Evolutionary conservation across 2,113 vertebrate genomes (phyloP), one percentile per base, ranked within the genome.

Genomic region (Leucoraja erinaceus): DNA sequence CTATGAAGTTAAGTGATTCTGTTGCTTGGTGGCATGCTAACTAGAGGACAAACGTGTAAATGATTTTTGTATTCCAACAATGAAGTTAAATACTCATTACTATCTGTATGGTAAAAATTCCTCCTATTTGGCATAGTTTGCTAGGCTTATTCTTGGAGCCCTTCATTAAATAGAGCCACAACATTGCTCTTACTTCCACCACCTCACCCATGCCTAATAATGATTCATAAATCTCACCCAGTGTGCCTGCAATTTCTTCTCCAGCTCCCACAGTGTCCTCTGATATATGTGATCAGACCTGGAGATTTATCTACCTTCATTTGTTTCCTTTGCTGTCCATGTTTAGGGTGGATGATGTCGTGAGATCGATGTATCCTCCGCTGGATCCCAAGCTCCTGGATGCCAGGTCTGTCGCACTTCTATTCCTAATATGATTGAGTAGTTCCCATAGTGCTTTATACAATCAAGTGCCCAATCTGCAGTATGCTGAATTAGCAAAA

Each of bases 311-410:
- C 38, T 47, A 47, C 38, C 38, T 47, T 47, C 38, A 47, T 47
- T 47, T 47, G 38, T 28, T 61, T 76, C 11, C 84, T 93, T 72
- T 0, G 10, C 93, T 76, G 5, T 20, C 12, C 93, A 25, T 0
- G 72, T 83, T 93, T 86, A 99, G 98, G 95, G 98, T 99, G 95
- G 98, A 99, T 0, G 98, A 99, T 0, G 98, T 99, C 76, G 98
- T 99, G 94, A 95, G 97, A 66, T 99, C 98, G 0, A 99, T 99
- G 98, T 99, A 99, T 94, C 98, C 98, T 0, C 98, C 98, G 0
- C 94, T 99, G 96, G 98, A 99, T 94, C 98, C 98, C 6, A 98
- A 99, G 93, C 97, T 99, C 90, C 96, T 99, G 94, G 98, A 99
- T 0, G 98, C 98, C 1, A 97, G 98, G 98, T 98, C 96, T 95